phyloP scores from a whole-genome alignment of 2,113 vertebrate species.

The Gobio gobio region DNA sequence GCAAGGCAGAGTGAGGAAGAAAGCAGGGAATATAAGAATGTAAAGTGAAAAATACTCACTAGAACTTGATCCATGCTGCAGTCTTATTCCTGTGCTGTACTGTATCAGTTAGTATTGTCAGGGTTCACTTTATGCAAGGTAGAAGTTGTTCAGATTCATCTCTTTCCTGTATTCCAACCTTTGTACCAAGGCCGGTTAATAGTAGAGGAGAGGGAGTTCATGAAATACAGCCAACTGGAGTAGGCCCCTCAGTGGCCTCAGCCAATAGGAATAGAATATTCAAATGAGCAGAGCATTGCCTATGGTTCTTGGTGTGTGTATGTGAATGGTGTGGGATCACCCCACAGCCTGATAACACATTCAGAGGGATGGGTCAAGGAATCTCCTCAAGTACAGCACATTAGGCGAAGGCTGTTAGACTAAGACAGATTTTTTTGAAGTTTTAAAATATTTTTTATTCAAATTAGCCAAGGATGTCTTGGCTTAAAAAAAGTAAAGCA shows the following conservation, averaged over 20 bases:
- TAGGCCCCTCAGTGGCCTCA: background rate
- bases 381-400: background rate
- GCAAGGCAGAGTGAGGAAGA: background rate
- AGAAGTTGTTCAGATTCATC: conserved; percentile 28
- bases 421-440: background rate
- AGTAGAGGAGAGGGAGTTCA: background rate
- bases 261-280: conserved; percentile 28
- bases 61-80: conserved; percentile 64
- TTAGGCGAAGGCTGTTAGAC: background rate
- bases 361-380: background rate
- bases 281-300: background rate
- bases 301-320: background rate
- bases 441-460: background rate
- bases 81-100: background rate
- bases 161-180: conserved; percentile 31
- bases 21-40: background rate
- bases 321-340: conserved; percentile 37
- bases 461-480: too few relatives aligned
- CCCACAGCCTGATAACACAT: conserved; percentile 33
- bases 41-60: conserved; percentile 62
- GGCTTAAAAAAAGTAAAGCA: background rate
- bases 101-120: conserved; percentile 26
- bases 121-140: background rate
- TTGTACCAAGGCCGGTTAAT: conserved; percentile 34
- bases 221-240: conserved; percentile 27